phyloP scores from a whole-genome alignment of 2,888 invertebrate species.

The Caenorhabditis becei region DNA sequence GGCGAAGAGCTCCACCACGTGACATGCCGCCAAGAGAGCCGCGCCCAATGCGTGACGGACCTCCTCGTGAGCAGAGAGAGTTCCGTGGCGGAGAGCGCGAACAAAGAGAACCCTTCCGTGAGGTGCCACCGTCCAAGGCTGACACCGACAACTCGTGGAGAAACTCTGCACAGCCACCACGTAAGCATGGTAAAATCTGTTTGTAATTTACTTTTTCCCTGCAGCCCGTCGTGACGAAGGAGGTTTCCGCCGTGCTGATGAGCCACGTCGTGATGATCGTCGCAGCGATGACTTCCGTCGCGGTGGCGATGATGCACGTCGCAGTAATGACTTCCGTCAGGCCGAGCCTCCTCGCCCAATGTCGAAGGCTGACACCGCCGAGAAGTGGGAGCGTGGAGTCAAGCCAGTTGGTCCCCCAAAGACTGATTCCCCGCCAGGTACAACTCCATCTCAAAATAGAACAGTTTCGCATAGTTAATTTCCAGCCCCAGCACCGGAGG shows the following conservation, averaged over 20 bases:
- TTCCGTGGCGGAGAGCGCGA: slow-evolving; percentile 22
- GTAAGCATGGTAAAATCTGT: slow-evolving; percentile 2
- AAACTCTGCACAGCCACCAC: slow-evolving; percentile 21
- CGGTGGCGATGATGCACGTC: slow-evolving; percentile 13
- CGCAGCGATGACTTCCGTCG: slow-evolving; percentile 32
- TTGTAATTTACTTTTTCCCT: too few species aligned
- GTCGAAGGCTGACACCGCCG: slow-evolving; percentile 55
- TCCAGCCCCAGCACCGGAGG: slow-evolving; percentile 25
- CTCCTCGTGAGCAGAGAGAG: slow-evolving; percentile 21
- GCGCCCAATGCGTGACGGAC: slow-evolving; percentile 42
- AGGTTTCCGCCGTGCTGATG: slow-evolving; percentile 21
- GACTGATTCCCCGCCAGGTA: slow-evolving; percentile 24
- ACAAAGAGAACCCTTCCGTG: slow-evolving; percentile 47
- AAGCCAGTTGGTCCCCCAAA: slow-evolving; percentile 31
- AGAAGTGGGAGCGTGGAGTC: slow-evolving; percentile 53
- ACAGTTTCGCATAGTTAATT: slow-evolving; percentile 3
- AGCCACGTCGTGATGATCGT: slow-evolving; percentile 28
- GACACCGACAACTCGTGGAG: slow-evolving; percentile 51
- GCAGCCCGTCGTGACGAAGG: neutral
- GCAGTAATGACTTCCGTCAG: slow-evolving; percentile 5
- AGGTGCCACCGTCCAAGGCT: slow-evolving; percentile 40
- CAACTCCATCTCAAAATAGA: neutral
- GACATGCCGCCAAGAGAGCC: slow-evolving; percentile 30
- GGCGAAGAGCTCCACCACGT: slow-evolving; percentile 52
- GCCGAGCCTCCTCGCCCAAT: slow-evolving; percentile 18